Evolutionary conservation across 2,888 invertebrate genomes (phyloP).

Genomic region (Brenthis hecate): DNA sequence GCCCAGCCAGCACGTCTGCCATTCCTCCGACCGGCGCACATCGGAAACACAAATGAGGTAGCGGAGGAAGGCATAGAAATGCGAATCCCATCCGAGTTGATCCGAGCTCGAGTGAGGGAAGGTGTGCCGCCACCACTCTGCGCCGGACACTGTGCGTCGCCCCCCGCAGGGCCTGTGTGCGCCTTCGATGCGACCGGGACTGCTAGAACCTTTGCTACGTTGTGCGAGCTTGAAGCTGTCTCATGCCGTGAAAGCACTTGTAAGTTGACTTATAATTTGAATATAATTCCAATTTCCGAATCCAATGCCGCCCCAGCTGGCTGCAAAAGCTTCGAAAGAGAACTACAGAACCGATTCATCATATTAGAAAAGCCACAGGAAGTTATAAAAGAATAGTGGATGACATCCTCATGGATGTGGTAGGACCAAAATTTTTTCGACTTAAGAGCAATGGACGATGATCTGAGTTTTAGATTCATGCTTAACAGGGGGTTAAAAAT

Average conservation of each 20-base stretch:
- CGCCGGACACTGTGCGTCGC: slow-evolving; percentile 64
- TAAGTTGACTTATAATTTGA: slow-evolving; percentile 55
- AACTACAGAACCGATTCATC: no score
- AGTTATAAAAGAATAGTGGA: no score
- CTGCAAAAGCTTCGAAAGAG: no score
- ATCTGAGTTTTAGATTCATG: no score
- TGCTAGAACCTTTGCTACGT: slow-evolving; percentile 80
- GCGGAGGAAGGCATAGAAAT: slow-evolving; percentile 46
- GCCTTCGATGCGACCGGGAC: slow-evolving; percentile 82
- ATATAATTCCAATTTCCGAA: no score
- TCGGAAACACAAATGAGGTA: slow-evolving; percentile 56
- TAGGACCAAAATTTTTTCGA: no score
- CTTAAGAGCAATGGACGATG: no score
- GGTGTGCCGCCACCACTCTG: slow-evolving; percentile 73
- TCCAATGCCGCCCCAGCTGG: no score
- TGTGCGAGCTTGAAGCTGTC: slow-evolving; percentile 80
- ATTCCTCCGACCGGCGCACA: slow-evolving; percentile 54
- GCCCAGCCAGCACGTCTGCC: slow-evolving; percentile 63
- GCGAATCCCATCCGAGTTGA: slow-evolving; percentile 52
- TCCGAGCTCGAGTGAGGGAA: slow-evolving; percentile 61
- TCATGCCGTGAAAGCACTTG: slow-evolving; percentile 83
- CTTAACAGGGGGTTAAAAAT: no score
- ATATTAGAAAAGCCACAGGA: no score
- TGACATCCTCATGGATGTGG: no score
- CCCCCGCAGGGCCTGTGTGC: slow-evolving; percentile 80